Evolutionary conservation across 92 coral and sea anemone species (phyloP).

Genomic region (Palythoa grandis): DNA sequence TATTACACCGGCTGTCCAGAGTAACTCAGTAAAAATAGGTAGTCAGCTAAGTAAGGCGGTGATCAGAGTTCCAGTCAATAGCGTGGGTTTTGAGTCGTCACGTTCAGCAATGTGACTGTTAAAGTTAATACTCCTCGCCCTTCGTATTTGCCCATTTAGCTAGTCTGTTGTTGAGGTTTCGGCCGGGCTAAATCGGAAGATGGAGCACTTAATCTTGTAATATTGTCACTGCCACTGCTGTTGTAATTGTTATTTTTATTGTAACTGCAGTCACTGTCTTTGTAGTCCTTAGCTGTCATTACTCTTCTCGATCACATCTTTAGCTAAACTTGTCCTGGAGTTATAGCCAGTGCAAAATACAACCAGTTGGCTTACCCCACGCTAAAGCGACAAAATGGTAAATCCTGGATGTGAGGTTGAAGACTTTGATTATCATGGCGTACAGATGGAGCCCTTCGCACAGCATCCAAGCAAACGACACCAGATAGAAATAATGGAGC

Average conservation of each 20-base stretch:
- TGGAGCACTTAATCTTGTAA: not conserved
- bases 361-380: constrained; percentile 70
- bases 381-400: constrained; percentile 77
- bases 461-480: constrained; percentile 92
- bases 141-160: no score
- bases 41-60: no score
- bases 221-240: not conserved
- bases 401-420: constrained; percentile 77
- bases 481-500: constrained; percentile 91
- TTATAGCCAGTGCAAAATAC: not conserved
- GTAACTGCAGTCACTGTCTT: not conserved
- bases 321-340: no score
- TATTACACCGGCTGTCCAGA: no score
- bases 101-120: no score
- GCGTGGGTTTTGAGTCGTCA: no score
- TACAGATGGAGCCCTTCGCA: constrained; percentile 90
- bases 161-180: no score
- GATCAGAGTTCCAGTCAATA: no score
- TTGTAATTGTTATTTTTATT: no score
- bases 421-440: constrained; percentile 93
- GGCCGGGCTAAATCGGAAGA: no score
- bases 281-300: not conserved
- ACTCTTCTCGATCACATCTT: not conserved
- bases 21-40: no score
- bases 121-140: no score